Conservation (phyloP, 2,113 vertebrate species). For the Actenoides hombroni region DNA sequence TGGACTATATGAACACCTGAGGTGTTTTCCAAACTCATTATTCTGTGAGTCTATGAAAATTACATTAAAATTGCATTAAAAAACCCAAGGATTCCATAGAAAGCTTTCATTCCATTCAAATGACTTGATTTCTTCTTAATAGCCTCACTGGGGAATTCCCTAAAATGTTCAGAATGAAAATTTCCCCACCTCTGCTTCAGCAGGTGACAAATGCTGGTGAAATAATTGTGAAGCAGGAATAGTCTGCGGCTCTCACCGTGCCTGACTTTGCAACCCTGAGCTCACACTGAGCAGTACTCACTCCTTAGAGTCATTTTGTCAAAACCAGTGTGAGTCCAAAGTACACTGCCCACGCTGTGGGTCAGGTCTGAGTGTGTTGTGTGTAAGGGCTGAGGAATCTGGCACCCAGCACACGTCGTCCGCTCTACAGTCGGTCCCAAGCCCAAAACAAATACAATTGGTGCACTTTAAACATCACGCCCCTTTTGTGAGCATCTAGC, state of each 20-base stretch:
- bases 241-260: background rate
- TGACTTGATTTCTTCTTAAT: background rate
- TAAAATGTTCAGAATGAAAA: background rate
- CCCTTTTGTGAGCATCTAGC: slow-evolving; percentile 15
- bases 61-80: background rate
- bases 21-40: slow-evolving; percentile 17
- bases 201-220: background rate
- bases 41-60: background rate
- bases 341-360: background rate
- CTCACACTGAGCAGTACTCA: background rate
- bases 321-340: background rate
- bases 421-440: background rate
- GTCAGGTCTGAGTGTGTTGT: background rate
- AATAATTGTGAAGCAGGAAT: background rate
- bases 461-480: background rate
- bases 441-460: slow-evolving; percentile 38
- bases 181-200: background rate
- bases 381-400: slow-evolving; percentile 32
- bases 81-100: background rate
- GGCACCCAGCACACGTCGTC: background rate
- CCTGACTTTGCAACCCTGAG: background rate
- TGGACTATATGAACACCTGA: background rate
- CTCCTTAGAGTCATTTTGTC: fast-evolving
- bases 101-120: background rate
- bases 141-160: background rate